Conservation (phyloP, 2,113 vertebrate genomes). For the Panthera uncia region DNA sequence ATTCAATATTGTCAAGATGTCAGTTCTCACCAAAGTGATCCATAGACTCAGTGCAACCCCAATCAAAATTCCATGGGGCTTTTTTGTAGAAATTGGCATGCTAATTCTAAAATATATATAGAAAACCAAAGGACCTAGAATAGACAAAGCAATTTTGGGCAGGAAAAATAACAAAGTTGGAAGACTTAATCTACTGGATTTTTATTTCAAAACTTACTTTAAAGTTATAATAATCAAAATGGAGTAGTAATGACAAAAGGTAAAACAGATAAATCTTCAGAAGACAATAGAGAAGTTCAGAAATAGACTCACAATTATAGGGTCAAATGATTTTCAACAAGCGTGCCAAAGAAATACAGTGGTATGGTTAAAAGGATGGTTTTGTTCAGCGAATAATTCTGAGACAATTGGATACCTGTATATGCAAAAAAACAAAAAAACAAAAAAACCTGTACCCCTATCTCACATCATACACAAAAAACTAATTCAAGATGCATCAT, state of each 20-base stretch:
- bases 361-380: neutral
- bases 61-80: neutral
- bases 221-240: neutral
- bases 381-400: neutral
- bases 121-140: neutral
- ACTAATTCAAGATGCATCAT: neutral
- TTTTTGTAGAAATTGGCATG: neutral
- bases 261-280: neutral
- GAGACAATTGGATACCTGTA: neutral
- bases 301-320: neutral
- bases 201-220: neutral
- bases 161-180: neutral
- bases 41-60: neutral
- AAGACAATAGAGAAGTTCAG: neutral
- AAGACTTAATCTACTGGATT: neutral
- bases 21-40: neutral
- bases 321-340: neutral
- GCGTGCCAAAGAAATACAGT: neutral
- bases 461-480: neutral
- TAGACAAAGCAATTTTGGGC: neutral
- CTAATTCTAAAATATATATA: neutral
- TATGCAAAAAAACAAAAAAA: neutral
- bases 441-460: neutral
- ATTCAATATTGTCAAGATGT: neutral
- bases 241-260: neutral